Percentiles rank a stretch among this genome's conserved stretches.
phyloP scores from a whole-genome alignment of 2,888 invertebrate species.

The Drosophila monieri region DNA sequence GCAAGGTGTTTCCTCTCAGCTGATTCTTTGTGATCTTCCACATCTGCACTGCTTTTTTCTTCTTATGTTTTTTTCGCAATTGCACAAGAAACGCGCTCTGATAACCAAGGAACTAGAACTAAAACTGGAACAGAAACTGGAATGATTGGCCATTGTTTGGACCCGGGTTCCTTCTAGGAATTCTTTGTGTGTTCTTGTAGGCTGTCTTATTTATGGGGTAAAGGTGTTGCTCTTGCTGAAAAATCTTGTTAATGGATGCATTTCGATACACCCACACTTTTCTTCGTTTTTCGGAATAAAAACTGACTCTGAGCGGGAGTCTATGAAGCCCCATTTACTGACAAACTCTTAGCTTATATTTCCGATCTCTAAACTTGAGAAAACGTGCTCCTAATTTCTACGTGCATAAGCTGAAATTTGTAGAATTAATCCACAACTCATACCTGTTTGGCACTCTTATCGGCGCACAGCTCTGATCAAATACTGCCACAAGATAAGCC shows the following conservation, averaged over 20 bases:
- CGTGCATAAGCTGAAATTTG: conserved; percentile 13
- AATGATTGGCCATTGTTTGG: conserved; percentile 50
- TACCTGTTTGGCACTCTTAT: conserved; percentile 35
- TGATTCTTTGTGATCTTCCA: conserved; percentile 22
- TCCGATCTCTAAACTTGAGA: background rate
- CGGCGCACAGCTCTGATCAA: conserved; percentile 32
- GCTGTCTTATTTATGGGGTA: conserved; percentile 57
- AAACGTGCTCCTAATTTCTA: conserved; percentile 8
- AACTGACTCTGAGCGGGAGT: background rate
- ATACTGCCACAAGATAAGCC: conserved; percentile 27
- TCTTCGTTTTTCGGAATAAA: background rate
- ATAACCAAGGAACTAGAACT: conserved; percentile 45
- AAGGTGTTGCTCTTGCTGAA: conserved; percentile 57
- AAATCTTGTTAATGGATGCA: conserved; percentile 36
- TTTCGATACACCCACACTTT: background rate
- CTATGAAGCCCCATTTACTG: background rate
- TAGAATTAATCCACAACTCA: conserved; percentile 2
- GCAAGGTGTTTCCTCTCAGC: conserved; percentile 66
- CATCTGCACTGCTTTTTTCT: conserved; percentile 21
- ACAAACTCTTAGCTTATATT: background rate
- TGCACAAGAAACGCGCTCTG: conserved; percentile 70
- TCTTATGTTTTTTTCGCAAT: conserved; percentile 55
- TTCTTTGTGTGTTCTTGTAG: conserved; percentile 32
- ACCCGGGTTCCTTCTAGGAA: conserved; percentile 51
- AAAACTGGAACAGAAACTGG: background rate